These are phyloP conservation scores for Euclidia mi DNA, from an alignment of 2,888 invertebrate genomes.

Conservation along the genomic window DNA sequence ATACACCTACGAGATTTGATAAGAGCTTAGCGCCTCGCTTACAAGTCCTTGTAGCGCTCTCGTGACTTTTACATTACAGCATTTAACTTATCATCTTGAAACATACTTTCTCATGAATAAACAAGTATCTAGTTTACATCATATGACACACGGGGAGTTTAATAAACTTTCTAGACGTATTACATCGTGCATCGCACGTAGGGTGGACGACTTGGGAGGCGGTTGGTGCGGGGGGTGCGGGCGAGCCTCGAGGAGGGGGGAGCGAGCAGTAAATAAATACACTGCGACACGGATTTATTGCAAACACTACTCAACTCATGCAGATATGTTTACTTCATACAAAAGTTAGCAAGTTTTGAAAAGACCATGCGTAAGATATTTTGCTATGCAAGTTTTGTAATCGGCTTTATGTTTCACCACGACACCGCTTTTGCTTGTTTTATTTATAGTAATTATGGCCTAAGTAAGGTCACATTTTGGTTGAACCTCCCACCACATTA, in stretches of 20 bases:
- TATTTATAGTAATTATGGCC: too few species aligned
- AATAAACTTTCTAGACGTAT: conserved; percentile 61
- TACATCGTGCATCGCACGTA: conserved; percentile 57
- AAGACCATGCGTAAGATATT: background rate
- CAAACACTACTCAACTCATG: conserved; percentile 71
- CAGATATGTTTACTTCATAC: conserved; percentile 55
- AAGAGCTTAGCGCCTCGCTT: conserved; percentile 27
- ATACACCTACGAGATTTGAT: conserved; percentile 5
- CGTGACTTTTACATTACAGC: conserved; percentile 31
- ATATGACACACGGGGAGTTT: conserved; percentile 52
- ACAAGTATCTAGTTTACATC: conserved; percentile 56
- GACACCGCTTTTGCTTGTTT: too few species aligned
- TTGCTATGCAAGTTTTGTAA: too few species aligned
- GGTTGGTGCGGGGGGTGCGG: conserved; percentile 33
- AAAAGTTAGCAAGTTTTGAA: conserved; percentile 37
- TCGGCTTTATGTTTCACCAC: too few species aligned
- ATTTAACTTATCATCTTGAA: conserved; percentile 52
- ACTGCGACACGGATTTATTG: conserved; percentile 84
- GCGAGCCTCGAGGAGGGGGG: conserved; percentile 40
- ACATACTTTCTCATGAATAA: conserved; percentile 58
- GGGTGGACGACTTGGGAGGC: conserved; percentile 60
- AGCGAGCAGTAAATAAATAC: conserved; percentile 82
- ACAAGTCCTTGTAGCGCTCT: conserved; percentile 30
- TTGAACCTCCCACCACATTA: too few species aligned
- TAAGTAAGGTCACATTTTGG: too few species aligned